phyloP scores from a whole-genome alignment of 2,113 vertebrate species.

The Oreochromis tanganicae region DNA sequence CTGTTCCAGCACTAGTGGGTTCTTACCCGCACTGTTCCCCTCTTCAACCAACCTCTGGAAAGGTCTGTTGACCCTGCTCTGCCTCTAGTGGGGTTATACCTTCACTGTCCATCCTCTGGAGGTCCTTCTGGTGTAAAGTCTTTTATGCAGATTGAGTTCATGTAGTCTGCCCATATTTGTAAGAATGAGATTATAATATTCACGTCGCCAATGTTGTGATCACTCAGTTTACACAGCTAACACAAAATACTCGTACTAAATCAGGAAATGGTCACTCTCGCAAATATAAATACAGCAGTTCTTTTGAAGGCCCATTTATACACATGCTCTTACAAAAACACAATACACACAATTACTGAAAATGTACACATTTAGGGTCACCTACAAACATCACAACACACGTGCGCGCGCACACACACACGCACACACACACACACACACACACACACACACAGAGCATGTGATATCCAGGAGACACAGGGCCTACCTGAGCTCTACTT shows the following conservation, averaged over 20 bases:
- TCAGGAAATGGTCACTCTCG: neutral
- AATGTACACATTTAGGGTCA: neutral
- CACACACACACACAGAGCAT: neutral
- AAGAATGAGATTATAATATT: neutral
- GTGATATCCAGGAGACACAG: conserved; percentile 35
- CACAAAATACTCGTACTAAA: neutral
- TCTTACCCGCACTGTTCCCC: neutral
- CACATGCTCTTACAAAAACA: neutral
- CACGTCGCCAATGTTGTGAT: neutral
- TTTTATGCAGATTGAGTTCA: neutral
- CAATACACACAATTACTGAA: neutral
- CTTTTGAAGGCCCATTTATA: neutral
- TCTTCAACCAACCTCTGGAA: neutral
- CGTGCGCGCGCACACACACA: neutral
- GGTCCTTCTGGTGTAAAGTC: neutral
- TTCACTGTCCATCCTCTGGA: neutral
- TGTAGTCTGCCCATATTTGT: neutral
- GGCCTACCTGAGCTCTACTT: conserved; percentile 73
- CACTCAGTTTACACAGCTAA: neutral
- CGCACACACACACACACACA: neutral
- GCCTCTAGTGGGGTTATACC: neutral
- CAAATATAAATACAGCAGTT: neutral
- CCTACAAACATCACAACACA: neutral
- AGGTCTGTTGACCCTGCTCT: neutral
- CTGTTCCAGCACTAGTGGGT: neutral